A percentile compares a stretch with the other conserved stretches of the same genome.
These are phyloP conservation scores for Axis porcinus DNA, from an alignment of 2,113 vertebrate species.

Conservation along the genomic window DNA sequence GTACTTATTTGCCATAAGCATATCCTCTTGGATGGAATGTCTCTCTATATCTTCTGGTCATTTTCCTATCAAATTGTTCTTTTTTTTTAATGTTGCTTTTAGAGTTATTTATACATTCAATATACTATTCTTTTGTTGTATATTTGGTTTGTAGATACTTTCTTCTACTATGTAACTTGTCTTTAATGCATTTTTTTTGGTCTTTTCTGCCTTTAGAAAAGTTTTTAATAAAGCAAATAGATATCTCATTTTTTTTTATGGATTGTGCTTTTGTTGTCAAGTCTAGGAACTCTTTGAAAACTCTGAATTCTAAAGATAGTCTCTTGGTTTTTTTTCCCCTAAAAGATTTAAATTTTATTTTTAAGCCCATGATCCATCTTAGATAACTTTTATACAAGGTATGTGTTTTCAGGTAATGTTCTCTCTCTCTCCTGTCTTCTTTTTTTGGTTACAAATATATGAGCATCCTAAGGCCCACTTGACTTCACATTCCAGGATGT, in stretches of 20 bases:
- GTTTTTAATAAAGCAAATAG: neutral
- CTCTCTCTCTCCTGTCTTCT: neutral
- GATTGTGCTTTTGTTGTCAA: neutral
- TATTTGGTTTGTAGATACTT: neutral
- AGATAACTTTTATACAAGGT: neutral
- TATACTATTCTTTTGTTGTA: neutral
- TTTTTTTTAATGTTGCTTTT: neutral
- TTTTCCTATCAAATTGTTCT: neutral
- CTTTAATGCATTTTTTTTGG: neutral
- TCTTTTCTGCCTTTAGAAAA: neutral
- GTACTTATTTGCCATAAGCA: neutral
- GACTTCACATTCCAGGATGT: neutral
- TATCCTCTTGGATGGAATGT: neutral
- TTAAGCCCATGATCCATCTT: neutral
- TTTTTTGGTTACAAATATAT: neutral
- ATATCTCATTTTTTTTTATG: neutral
- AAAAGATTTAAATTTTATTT: neutral
- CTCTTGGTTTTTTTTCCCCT: neutral
- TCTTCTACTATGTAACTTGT: neutral
- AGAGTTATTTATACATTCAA: neutral
- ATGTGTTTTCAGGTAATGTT: neutral
- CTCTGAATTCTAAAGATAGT: neutral
- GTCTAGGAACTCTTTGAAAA: neutral
- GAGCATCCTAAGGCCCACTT: neutral
- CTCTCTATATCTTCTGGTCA: neutral